Conservation (phyloP, 2,113 vertebrate genomes). For the Thunnus maccoyii region DNA sequence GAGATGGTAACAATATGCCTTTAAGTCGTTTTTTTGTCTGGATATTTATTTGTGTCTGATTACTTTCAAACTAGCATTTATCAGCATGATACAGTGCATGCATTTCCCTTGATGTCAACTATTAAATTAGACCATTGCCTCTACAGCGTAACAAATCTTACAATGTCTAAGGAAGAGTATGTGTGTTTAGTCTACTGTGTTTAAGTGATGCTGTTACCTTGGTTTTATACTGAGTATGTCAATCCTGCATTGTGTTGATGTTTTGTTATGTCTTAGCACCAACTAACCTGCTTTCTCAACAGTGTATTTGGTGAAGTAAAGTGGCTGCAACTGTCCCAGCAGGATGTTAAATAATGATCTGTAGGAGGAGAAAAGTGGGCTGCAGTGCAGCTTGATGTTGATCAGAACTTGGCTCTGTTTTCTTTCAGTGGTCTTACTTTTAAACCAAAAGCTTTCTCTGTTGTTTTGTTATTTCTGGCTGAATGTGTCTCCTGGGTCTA, state of each 20-base stretch:
- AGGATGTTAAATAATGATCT: neutral
- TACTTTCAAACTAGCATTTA: neutral
- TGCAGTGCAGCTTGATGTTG: neutral
- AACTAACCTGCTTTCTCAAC: conserved; percentile 10
- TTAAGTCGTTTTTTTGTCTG: neutral
- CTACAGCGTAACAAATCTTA: too few species aligned
- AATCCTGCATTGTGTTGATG: neutral
- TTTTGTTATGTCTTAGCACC: conserved; percentile 13
- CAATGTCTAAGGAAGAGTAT: too few species aligned
- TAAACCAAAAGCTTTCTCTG: neutral
- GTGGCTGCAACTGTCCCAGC: neutral
- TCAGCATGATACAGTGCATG: neutral
- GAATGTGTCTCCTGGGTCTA: conserved; percentile 12
- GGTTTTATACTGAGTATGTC: neutral
- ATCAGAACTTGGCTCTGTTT: conserved; percentile 24
- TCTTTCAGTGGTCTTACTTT: neutral
- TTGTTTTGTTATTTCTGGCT: conserved; percentile 23
- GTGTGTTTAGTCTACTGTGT: neutral
- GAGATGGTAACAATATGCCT: too few species aligned
- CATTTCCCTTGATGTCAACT: neutral
- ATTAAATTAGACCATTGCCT: too few species aligned
- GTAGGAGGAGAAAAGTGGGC: neutral
- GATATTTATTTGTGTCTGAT: neutral
- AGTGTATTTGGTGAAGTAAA: neutral
- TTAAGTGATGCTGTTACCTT: neutral